phyloP scores from a whole-genome alignment of 1,140 invertebrate genomes.

The Cotesia glomerata region DNA sequence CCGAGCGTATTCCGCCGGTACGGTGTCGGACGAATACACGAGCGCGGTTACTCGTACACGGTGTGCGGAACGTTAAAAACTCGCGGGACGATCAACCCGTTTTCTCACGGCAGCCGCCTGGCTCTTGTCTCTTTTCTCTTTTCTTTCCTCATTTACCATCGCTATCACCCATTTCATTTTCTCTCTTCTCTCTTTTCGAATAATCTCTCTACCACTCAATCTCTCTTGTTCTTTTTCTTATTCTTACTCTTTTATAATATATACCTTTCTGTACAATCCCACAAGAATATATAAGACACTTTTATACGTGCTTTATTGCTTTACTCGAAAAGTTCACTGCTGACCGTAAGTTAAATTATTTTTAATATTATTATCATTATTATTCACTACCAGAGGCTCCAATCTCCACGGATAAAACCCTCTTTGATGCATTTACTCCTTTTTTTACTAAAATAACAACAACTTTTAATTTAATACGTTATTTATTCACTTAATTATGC shows the following conservation, averaged over 20 bases:
- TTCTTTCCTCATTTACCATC: slow-evolving; percentile 5
- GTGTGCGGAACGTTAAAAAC: slow-evolving; percentile 36
- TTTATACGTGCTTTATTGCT: slow-evolving; percentile 30
- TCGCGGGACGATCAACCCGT: slow-evolving; percentile 36
- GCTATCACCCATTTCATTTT: not conserved
- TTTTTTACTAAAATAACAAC: not conserved
- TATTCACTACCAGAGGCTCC: too few species aligned
- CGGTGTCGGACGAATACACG: slow-evolving; percentile 28
- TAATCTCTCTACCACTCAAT: slow-evolving; percentile 2
- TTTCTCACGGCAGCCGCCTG: slow-evolving; percentile 34
- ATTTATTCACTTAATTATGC: slow-evolving; percentile 25
- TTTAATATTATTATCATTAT: not conserved
- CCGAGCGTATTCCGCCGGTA: slow-evolving; percentile 35
- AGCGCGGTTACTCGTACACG: slow-evolving; percentile 21
- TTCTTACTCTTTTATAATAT: slow-evolving; percentile 1
- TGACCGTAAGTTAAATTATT: slow-evolving; percentile 22
- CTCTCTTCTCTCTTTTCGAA: not conserved
- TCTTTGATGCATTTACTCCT: not conserved
- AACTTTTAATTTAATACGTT: slow-evolving; percentile 22
- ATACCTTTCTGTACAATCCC: slow-evolving; percentile 1
- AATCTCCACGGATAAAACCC: not conserved
- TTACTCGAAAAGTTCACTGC: slow-evolving; percentile 27
- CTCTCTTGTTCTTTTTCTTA: slow-evolving; percentile 17
- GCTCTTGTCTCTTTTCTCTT: slow-evolving; percentile 1
- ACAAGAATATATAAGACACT: slow-evolving; percentile 2